Conservation (phyloP, 2,888 invertebrate species). For the Gastrophysa polygoni region DNA sequence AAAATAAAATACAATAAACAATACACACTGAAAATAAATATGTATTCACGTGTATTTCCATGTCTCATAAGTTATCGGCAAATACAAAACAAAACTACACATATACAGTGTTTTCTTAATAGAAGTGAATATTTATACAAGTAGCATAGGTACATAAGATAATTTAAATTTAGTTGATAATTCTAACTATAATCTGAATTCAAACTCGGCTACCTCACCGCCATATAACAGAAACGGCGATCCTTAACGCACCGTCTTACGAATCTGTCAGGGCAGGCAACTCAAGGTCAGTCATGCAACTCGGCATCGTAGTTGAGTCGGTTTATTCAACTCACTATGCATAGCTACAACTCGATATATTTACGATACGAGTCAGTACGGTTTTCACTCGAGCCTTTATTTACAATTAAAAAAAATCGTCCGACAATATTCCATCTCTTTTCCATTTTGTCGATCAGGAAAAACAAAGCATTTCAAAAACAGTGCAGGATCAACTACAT, state of each 20-base stretch:
- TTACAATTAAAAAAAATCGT: constrained; percentile 44
- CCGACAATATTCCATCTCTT: constrained; percentile 19
- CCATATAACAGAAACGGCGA: constrained; percentile 42
- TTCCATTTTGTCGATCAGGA: not conserved
- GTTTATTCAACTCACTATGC: constrained; percentile 36
- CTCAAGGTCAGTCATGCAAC: constrained; percentile 51
- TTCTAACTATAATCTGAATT: constrained; percentile 38
- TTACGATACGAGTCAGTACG: constrained; percentile 47
- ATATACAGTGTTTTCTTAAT: constrained; percentile 59
- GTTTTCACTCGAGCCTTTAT: constrained; percentile 49
- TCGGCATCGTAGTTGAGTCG: constrained; percentile 48
- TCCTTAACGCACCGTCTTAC: constrained; percentile 58
- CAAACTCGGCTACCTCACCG: constrained; percentile 29
- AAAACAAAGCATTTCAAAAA: not conserved
- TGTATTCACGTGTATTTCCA: constrained; percentile 55
- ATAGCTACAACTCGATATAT: constrained; percentile 52
- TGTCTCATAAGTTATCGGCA: constrained; percentile 54
- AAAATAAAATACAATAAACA: constrained; percentile 48
- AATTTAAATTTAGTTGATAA: constrained; percentile 54
- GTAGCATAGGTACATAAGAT: constrained; percentile 60
- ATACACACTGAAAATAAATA: constrained; percentile 46
- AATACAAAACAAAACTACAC: constrained; percentile 60
- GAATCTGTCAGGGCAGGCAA: constrained; percentile 37
- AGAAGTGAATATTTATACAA: constrained; percentile 60
- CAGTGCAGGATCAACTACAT: no score